Base-by-base conservation (phyloP, 2,113 vertebrate species). In the Eurypyga helias region DNA sequence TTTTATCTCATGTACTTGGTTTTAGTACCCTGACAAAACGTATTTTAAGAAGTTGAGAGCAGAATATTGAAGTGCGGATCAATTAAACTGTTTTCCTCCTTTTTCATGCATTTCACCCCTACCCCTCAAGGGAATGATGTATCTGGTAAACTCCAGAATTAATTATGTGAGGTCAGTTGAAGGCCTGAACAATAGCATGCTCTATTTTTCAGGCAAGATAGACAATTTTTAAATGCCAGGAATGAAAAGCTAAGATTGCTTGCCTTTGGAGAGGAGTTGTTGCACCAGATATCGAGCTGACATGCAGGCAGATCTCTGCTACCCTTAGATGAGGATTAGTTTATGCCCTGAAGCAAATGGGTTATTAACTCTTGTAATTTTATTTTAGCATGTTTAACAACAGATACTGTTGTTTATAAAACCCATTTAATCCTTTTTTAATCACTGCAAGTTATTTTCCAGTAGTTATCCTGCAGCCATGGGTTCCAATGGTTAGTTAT, bases 321-420 rank as follows among this genome's bases (percentile, higher is more conserved):
- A 43, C 92, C 76, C 65, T 87, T 84, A 92, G 77, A 89, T 76
- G 94, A 94, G 86, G 95, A 95, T 97, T 95, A 96, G 81, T 97
- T 95, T 91, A 65, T 97, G 81, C 95, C 92, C 95, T 79, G 83
- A 89, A 94, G 96, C 90, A 91, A 93, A 87, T 29, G 85, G 72
- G 81, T 92, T 96, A 94, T 97, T 97, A 97, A 95, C 94, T 94
- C 83, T 85, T 79, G 92, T 96, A 97, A 97, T 96, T 96, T 93
- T 93, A 93, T 97, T 97, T 97, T 96, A 97, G 70, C 83, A 87
- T 96, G 96, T 96, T 96, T 95, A 97, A 96, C 97, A 96, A 92
- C 80, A 97, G 92, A 96, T 97, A 94, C 48, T 65, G 65, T 84
- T 95, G 86, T 93, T 97, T 95, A 89, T 96, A 95, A 96, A 97